phyloP scores from a whole-genome alignment of 35 echinoderm and acorn worm species.

The Diadema setosum region DNA sequence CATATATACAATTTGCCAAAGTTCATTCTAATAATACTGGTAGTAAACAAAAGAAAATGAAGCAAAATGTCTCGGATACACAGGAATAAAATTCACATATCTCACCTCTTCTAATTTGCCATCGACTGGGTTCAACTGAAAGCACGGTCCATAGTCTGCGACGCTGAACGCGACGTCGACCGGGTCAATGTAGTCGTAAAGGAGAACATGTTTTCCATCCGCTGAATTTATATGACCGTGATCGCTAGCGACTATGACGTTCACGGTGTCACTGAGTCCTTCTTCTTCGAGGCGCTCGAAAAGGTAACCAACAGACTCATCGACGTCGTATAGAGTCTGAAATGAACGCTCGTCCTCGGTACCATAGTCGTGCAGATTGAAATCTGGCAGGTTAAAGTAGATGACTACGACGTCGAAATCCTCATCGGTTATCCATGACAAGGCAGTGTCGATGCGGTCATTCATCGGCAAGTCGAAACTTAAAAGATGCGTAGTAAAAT shows the following conservation, averaged over 20 bases:
- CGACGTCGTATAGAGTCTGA: conserved; percentile 4
- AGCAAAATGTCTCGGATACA: not conserved
- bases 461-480: conserved; percentile 21
- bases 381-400: conserved; percentile 76
- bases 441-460: conserved; percentile 32
- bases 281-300: conserved; percentile 46
- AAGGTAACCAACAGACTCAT: conserved; percentile 24
- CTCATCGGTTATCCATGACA: conserved; percentile 72
- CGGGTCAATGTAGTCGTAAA: conserved; percentile 64
- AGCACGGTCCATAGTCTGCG: conserved; percentile 62
- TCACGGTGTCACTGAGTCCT: conserved; percentile 50
- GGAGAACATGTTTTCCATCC: conserved; percentile 23
- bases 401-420: conserved; percentile 66
- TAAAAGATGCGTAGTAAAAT: no score
- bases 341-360: conserved; percentile 21
- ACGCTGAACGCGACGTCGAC: conserved; percentile 58
- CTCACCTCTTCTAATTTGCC: conserved; percentile 68
- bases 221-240: conserved; percentile 40
- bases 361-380: conserved; percentile 60
- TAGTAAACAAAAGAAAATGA: no score
- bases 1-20: not conserved
- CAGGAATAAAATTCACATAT: not conserved
- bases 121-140: conserved; percentile 62
- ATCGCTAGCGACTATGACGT: conserved; percentile 58
- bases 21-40: no score